Evolutionary conservation across 2,888 invertebrate species (phyloP), one percentile per base, ranked within the genome.

Genomic region (Hemicrepidius hirtus): DNA sequence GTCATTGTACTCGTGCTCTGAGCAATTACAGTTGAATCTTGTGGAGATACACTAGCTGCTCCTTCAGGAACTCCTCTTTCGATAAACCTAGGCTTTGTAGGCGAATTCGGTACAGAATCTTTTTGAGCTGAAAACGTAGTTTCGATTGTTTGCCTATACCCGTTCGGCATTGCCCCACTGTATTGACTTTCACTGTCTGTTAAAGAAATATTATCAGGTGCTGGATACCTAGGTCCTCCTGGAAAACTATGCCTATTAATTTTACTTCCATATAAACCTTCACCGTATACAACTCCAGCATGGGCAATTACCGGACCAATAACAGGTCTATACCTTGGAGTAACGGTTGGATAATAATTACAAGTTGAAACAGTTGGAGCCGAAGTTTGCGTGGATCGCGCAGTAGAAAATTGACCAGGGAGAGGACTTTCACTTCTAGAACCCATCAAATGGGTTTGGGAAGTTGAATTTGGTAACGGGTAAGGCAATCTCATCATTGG

Each of bases 31-130:
- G 88, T 85, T 0, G 88, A 88, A 35, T 92, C 92, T 77, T 92
- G 92, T 0, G 92, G 90, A 0, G 92, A 91, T 0, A 91, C 92
- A 62, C 94, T 92, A 0, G 93, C 92, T 1, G 92, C 92, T 9
- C 93, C 94, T 83, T 93, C 93, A 1, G 95, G 93, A 1, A 91
- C 92, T 0, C 93, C 93, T 24, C 93, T 88, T 81, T 93, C 93
- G 18, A 85, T 87, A 67, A 85, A 85, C 65, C 86, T 81, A 40
- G 85, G 82, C 78, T 87, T 86, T 20, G 87, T 89, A 12, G 91
- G 90, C 0, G 91, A 91, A n/a, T 88, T 88, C 0, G 89, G 89
- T 3, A 90, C 89, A 0, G 83, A 83, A 68, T 84, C 83, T 67
- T 83, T 82, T 60, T 78, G 79, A 3, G 76, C 78, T 0, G 78